Evolutionary conservation across 2,888 invertebrate species (phyloP).

Genomic region (Rapana venosa): DNA sequence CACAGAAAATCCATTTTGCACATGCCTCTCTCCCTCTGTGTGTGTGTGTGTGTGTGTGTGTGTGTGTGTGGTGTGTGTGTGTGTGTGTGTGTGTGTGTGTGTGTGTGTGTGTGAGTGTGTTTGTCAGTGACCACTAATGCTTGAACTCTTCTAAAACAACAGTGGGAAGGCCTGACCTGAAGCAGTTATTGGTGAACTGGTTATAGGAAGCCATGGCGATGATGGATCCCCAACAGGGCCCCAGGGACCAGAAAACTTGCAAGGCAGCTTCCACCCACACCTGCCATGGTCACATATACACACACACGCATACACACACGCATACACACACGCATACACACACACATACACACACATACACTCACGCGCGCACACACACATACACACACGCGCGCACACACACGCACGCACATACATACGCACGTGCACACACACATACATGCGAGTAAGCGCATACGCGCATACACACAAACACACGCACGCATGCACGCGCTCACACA

Average conservation of each 20-base stretch:
- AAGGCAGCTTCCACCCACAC: constrained; percentile 58
- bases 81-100: no score
- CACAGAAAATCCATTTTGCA: no score
- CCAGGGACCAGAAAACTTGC: constrained; percentile 75
- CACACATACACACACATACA: constrained; percentile 1
- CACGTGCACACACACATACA: not conserved
- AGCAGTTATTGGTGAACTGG: constrained; percentile 29
- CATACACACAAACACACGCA: not conserved
- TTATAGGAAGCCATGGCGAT: constrained; percentile 29
- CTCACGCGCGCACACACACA: not conserved
- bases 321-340: not conserved
- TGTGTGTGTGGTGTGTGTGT: no score
- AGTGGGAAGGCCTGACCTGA: not conserved
- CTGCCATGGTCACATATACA: not conserved
- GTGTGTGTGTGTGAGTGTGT: no score
- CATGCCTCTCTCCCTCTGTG: no score
- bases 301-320: not conserved
- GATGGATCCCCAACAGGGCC: constrained; percentile 5
- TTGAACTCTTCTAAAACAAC: no score
- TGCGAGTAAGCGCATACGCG: not conserved
- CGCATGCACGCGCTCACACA: not conserved
- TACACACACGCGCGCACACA: constrained; percentile 3
- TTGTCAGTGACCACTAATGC: no score
- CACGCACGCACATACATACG: constrained; percentile 2
- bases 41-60: no score